These are phyloP conservation scores for Pogonocichla stellata DNA, from an alignment of 2,113 vertebrate species.

Conservation along the genomic window DNA sequence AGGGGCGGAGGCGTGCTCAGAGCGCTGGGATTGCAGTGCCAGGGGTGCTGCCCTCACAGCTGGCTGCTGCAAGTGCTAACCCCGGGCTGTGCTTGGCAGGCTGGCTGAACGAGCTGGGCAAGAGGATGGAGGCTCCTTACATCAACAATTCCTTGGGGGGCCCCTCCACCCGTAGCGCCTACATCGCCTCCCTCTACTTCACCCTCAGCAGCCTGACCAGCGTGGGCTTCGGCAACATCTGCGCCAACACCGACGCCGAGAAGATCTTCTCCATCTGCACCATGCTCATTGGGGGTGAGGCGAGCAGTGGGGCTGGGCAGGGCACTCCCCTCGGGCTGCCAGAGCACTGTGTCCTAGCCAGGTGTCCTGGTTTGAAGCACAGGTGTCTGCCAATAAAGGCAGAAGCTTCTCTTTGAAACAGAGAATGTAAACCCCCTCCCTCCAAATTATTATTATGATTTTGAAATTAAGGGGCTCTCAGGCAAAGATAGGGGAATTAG, in stretches of 20 bases:
- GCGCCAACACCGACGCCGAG: slow-evolving; percentile 92
- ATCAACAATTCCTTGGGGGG: slow-evolving; percentile 87
- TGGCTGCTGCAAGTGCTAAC: background rate
- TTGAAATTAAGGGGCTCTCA: too few relatives aligned
- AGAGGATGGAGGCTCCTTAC: slow-evolving; percentile 90
- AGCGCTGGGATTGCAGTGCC: rapidly evolving
- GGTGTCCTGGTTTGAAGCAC: too few relatives aligned
- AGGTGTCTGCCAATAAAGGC: too few relatives aligned
- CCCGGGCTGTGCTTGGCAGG: slow-evolving; percentile 70
- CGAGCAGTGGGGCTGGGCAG: background rate
- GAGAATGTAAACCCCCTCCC: too few relatives aligned
- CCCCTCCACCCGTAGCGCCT: slow-evolving; percentile 89
- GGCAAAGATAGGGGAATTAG: too few relatives aligned
- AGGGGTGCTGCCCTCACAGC: background rate
- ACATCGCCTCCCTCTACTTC: slow-evolving; percentile 96
- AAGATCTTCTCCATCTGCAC: slow-evolving; percentile 98
- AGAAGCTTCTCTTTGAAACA: too few relatives aligned
- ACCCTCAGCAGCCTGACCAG: slow-evolving; percentile 97
- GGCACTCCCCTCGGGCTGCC: background rate
- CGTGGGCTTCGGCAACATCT: slow-evolving; percentile 95
- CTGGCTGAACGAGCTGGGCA: slow-evolving; percentile 94
- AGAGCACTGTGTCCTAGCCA: rapidly evolving
- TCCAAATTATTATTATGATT: too few relatives aligned
- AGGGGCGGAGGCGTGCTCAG: rapidly evolving
- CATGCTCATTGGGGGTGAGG: slow-evolving; percentile 95